Conservation (phyloP, 2,113 vertebrate species). For the Macaca nemestrina region DNA sequence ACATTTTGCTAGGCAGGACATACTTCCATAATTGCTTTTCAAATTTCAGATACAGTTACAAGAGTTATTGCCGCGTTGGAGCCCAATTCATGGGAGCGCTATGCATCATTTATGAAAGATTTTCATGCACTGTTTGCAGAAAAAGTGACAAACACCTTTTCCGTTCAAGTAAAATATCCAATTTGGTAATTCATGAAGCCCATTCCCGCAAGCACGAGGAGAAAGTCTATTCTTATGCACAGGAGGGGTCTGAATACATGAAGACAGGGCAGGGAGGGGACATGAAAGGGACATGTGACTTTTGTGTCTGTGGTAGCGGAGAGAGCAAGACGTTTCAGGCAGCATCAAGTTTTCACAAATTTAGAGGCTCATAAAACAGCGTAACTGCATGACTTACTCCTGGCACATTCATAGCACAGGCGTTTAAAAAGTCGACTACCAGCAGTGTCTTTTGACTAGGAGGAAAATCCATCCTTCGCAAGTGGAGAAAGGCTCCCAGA, state of each 20-base stretch:
- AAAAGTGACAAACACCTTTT: slow-evolving; percentile 78
- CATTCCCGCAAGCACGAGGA: slow-evolving; percentile 28
- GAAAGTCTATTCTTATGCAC: slow-evolving; percentile 10
- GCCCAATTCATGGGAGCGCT: slow-evolving; percentile 65
- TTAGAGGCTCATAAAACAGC: neutral
- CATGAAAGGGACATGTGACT: fast-evolving
- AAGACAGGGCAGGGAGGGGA: neutral
- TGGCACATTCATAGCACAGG: neutral
- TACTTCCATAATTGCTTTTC: slow-evolving; percentile 86
- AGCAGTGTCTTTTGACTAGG: neutral
- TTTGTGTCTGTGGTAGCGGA: neutral
- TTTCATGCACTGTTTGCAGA: slow-evolving; percentile 72
- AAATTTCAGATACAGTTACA: slow-evolving; percentile 85
- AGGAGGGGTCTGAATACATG: neutral
- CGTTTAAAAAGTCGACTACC: neutral
- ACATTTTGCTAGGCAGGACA: slow-evolving; percentile 80
- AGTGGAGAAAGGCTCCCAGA: fast-evolving
- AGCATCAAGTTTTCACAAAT: neutral
- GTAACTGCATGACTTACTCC: neutral
- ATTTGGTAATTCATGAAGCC: slow-evolving; percentile 77
- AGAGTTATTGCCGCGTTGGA: slow-evolving; percentile 76
- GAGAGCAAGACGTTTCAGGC: neutral
- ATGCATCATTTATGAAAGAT: slow-evolving; percentile 83
- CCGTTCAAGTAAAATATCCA: slow-evolving; percentile 73
- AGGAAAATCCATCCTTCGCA: neutral